Base-by-base conservation (phyloP, 2,888 invertebrate species). In the Eristalinus aeneus region DNA sequence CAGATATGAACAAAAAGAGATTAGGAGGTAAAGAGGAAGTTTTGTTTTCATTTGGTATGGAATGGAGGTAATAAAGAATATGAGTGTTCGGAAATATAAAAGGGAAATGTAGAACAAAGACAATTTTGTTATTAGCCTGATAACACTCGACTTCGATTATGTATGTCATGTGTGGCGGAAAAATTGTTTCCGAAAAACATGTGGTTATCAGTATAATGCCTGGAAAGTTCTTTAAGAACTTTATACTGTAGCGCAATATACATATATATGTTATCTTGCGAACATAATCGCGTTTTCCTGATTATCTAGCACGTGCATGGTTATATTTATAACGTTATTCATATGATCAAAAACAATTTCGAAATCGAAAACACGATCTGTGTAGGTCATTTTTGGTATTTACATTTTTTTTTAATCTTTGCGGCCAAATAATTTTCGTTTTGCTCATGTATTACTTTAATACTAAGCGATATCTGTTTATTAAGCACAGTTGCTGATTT, bases 271-370 rank as follows among this genome's bases (percentile, higher is more conserved):
- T 32, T 39, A 23, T 61, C 61, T 79, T 53, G 64, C 64, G 60
- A 78, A 78, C 16, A 71, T 60, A 32, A 72, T 22, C 12, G 60
- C 73, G 46, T 79, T 72, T 79, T 72, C 72, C 32, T 3, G 27
- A 79, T 34, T 16, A 20, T 73, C 63, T 8, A 63, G 63, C 20
- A 53, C 20, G 27, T 74, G 65, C 34, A 74, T 12, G 39, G 5
- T 27, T 27, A 27, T 27, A 27, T 27, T 27, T 27, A 27, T 27
- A 27, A 65, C 65, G n/a, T 58, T 74, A 58, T 31, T 46, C 1
- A 74, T 58, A n/a, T 65, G 32, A 27, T 74, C 54, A 27, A 74
- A 31, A 16, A 58, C 64, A 27, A 27, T 27, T 27, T 27, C 27
- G 56, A 64, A 64, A 74, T 27, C 12, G 61, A 74, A 64, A 63